Conservation (phyloP, 2,888 invertebrate species). For the Choristoneura rosaceana region DNA sequence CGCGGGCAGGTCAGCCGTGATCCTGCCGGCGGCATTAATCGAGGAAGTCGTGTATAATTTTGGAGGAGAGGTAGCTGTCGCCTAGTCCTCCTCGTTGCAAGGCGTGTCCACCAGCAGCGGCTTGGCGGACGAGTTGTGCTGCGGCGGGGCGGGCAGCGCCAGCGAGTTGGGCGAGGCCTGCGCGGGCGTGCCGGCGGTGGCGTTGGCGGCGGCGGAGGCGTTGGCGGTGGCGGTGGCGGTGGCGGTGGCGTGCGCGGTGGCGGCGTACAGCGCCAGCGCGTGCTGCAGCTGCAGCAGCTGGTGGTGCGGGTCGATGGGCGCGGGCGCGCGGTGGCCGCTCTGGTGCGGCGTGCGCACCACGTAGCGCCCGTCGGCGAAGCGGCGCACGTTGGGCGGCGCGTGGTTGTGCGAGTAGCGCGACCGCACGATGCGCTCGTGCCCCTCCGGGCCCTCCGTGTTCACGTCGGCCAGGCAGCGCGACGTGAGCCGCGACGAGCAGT, state of each 20-base stretch:
- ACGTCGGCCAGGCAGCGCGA: conserved; percentile 81
- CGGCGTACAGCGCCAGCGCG: conserved; percentile 79
- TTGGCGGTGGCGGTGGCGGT: conserved; percentile 54
- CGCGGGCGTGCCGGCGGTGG: conserved; percentile 57
- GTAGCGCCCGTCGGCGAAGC: conserved; percentile 80
- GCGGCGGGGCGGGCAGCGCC: conserved; percentile 57
- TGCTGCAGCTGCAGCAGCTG: conserved; percentile 81
- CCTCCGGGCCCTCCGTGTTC: conserved; percentile 82
- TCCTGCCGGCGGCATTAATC: conserved; percentile 24
- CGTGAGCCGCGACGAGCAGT: conserved; percentile 79
- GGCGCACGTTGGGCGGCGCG: conserved; percentile 80
- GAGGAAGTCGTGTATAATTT: conserved; percentile 31
- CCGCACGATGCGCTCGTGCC: conserved; percentile 80
- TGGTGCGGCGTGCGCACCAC: conserved; percentile 82
- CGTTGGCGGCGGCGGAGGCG: conserved; percentile 49
- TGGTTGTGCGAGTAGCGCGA: conserved; percentile 81
- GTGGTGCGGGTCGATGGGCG: conserved; percentile 79
- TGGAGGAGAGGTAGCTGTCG: conserved; percentile 11
- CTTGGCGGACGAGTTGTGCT: conserved; percentile 68
- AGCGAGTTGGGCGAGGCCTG: conserved; percentile 66
- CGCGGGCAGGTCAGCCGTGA: neutral
- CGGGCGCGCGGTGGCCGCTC: conserved; percentile 80
- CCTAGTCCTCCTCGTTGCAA: conserved; percentile 78
- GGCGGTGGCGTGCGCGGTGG: conserved; percentile 73
- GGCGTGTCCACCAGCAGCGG: conserved; percentile 79